Evolutionary conservation across 2,113 vertebrate species (phyloP), one percentile per base, ranked within the genome.

Genomic region (Lucifuga dentata): DNA sequence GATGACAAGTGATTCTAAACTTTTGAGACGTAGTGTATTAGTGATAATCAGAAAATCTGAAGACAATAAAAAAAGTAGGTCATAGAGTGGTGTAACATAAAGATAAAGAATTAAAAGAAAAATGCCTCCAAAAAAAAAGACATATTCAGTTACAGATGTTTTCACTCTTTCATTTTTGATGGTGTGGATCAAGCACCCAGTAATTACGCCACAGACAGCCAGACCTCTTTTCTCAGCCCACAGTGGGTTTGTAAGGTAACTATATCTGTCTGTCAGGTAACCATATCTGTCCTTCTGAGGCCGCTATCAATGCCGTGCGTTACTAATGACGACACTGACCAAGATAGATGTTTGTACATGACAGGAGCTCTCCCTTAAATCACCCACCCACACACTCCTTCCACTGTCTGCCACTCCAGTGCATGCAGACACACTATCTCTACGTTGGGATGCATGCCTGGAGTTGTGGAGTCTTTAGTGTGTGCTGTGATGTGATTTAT

Each of bases 311-410:
- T 3, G 68, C 73, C 73, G 68, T 68, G 78, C 26, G 56, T 85
- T 78, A 77, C 52, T 64, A 56, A 81, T 85, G 81, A 85, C 76
- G 85, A 80, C 73, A 39, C 75, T 66, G 50, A 71, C 57, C 29
- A 71, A 55, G 80, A 85, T 73, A 15, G 46, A 73, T 41, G 46
- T 35, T 53, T 35, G 11, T 17, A 51, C 69, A 69, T 51, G 70
- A 62, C 74, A 79, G 50, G 3, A 11, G 33, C 57, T 36, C 38
- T 49, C 45, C 41, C 6, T 29, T 81, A 74, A 83, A 80, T 84
- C 83, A 78, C 46, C 33, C 32, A 8, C 12, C 33, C 13, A 17
- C 17, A 38, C 11, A 11, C 8, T 35, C 20, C 19, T 15, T 2
- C 5, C 24, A 11, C 26, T 23, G 5, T 16, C 23, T 26, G 21